Conservation (phyloP, 2,797 vertebrate genomes). For the Pseudocheirus occidentalis region DNA sequence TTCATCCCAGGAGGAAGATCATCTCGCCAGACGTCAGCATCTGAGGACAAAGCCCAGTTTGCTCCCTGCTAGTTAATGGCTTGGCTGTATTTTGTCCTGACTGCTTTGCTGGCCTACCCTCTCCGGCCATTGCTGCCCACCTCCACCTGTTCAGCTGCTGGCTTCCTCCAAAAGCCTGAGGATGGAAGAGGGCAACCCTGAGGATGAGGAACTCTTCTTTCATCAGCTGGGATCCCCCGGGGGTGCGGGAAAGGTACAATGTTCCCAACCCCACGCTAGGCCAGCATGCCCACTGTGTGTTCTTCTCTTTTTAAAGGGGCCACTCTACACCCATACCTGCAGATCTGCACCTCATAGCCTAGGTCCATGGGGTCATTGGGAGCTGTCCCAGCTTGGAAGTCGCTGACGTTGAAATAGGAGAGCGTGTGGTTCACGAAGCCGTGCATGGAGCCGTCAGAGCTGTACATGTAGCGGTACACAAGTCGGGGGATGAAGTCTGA, state of each 20-base stretch:
- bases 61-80: neutral
- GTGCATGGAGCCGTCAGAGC: constrained; percentile 93
- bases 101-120: neutral
- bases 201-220: neutral
- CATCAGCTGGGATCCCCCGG: neutral
- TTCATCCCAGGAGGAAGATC: neutral
- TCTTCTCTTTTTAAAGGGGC: neutral
- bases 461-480: constrained; percentile 97
- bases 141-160: too few relatives aligned
- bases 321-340: constrained; percentile 88
- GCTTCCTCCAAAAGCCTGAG: neutral
- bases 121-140: neutral
- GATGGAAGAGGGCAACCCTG: neutral
- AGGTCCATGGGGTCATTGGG: constrained; percentile 89
- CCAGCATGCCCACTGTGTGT: rapidly evolving
- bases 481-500: constrained; percentile 99
- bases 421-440: constrained; percentile 96
- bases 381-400: constrained; percentile 92
- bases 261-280: rapidly evolving
- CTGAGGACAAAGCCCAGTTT: neutral
- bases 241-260: neutral
- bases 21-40: neutral
- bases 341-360: constrained; percentile 90
- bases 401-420: constrained; percentile 94
- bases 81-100: too few relatives aligned